Evolutionary conservation across 2,797 vertebrate genomes (phyloP).

Genomic region (Erpetoichthys calabaricus): DNA sequence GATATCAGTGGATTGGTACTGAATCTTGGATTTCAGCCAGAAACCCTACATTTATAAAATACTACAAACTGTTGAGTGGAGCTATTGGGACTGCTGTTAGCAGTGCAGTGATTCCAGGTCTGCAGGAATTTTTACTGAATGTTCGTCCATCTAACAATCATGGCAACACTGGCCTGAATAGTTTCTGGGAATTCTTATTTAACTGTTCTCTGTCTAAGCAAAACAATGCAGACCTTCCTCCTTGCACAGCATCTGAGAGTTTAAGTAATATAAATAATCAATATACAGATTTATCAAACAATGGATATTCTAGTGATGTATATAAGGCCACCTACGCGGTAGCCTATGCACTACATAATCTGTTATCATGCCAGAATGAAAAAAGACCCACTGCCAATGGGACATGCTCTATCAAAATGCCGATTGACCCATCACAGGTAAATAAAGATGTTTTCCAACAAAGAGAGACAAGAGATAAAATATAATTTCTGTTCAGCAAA

Average conservation of each 20-base stretch:
- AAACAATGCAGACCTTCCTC: slow-evolving; percentile 5
- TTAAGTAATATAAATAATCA: slow-evolving; percentile 26
- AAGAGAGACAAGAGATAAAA: too few relatives aligned
- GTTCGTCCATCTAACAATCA: slow-evolving; percentile 24
- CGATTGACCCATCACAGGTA: slow-evolving; percentile 30
- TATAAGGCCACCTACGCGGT: slow-evolving; percentile 50
- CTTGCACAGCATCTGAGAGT: slow-evolving; percentile 35
- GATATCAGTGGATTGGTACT: slow-evolving; percentile 8
- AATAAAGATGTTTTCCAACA: slow-evolving; percentile 4
- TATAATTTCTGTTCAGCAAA: too few relatives aligned
- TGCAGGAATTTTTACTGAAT: slow-evolving; percentile 39
- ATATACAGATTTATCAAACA: slow-evolving; percentile 43
- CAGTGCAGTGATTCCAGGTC: slow-evolving; percentile 33
- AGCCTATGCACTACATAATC: slow-evolving; percentile 37
- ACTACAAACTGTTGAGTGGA: slow-evolving; percentile 31
- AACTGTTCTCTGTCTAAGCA: slow-evolving; percentile 22
- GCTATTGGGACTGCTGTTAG: slow-evolving; percentile 46
- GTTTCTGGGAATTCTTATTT: slow-evolving; percentile 45
- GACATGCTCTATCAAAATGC: slow-evolving; percentile 22
- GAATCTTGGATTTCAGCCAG: slow-evolving; percentile 7
- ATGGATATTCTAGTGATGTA: slow-evolving; percentile 41
- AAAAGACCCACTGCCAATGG: slow-evolving; percentile 7
- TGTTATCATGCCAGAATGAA: slow-evolving; percentile 26
- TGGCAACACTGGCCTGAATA: slow-evolving; percentile 26
- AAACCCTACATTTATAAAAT: slow-evolving; percentile 1